Evolutionary conservation across 64 coral and sea anemone genomes (phyloP).

Genomic region (Pocillopora damicornis): DNA sequence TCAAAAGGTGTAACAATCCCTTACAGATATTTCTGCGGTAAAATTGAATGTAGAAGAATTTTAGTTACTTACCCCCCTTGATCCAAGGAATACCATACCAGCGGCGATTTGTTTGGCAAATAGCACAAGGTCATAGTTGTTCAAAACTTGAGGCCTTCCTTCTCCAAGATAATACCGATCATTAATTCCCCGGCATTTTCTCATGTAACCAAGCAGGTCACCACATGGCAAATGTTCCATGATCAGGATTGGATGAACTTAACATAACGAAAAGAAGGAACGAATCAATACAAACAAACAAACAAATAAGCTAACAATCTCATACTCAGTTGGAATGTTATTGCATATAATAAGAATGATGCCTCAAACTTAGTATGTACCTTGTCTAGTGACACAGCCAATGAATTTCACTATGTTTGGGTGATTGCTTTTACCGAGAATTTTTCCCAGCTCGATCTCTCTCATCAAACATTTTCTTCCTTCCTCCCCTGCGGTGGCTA

Average conservation of each 20-base stretch:
- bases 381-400: background rate
- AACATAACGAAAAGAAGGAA: background rate
- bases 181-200: conserved; percentile 11
- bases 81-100: conserved; percentile 14
- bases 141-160: background rate
- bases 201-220: background rate
- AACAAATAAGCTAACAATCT: background rate
- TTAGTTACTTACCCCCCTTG: background rate
- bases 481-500: background rate
- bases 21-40: too few species aligned
- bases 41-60: too few species aligned
- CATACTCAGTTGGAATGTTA: too few species aligned
- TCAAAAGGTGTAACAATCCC: too few species aligned
- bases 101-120: conserved; percentile 9
- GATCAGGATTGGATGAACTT: background rate
- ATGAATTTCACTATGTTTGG: background rate
- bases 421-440: background rate
- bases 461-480: background rate
- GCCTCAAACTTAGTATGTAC: background rate
- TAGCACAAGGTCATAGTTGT: conserved; percentile 6
- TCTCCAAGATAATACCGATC: conserved; percentile 13
- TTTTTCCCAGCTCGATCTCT: background rate
- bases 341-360: too few species aligned
- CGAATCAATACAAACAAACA: background rate
- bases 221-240: background rate